Evolutionary conservation across 2,888 invertebrate species (phyloP), one percentile per base, ranked within the genome.

Genomic region (Rotaria sp.): DNA sequence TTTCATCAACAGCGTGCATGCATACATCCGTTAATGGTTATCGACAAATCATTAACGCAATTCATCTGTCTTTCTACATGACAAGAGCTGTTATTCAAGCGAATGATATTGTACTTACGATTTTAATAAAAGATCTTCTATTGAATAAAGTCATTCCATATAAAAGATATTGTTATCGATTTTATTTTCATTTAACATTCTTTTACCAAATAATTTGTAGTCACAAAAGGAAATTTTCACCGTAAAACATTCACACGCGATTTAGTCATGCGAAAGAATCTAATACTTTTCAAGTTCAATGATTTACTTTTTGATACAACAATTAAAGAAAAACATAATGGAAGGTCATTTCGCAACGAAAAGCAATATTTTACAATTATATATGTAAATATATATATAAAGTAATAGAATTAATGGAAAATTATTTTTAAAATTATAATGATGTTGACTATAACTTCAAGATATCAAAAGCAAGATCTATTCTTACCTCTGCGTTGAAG

Each of bases 401-500:
- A 45, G 5, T 45, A 8, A 45, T 50, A 50, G 11, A 10, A 18
- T 50, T 2, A 50, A 15, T 18, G 2, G 50, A 50, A 50, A 18
- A 50, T 50, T 50, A 50, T 18, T 15, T 50, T 15, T 50, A 3
- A 45, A 45, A 11, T 45, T 45, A 11, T 3, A 45, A 45, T 45
- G 45, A 45, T 45, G 13, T 45, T 45, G 13, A 11, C 13, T 45
- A 45, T 45, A 45, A 45, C 45, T 8, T 45, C 13, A 4, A 4
- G 10, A 13, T 45, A 11, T 45, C 45, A 45, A 45, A 50, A 18
- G 18, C 13, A 50, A 15, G 8, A 10, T 26, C 10, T 26, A 2
- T 30, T 85, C 86, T 57, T 80, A 87, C 85, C 75, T 75, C 84
- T 52, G 50, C 52, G 55, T 52, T 41, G 48, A 59, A 91, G 80